Base-by-base conservation (phyloP, 2,888 invertebrate genomes). In the Luffia ferchaultella region DNA sequence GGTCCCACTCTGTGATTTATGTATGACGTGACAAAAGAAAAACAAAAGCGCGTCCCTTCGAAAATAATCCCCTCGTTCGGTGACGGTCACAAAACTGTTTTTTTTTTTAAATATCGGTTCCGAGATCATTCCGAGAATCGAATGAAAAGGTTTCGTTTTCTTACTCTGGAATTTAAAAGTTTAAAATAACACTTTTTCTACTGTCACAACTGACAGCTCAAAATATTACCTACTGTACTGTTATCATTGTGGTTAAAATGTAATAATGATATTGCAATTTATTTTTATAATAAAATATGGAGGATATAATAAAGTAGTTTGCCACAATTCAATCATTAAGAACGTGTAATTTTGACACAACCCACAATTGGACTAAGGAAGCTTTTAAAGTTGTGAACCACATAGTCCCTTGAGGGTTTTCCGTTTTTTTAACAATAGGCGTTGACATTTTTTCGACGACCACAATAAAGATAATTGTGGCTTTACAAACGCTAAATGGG, bases 321-420 rank as follows among this genome's bases (percentile, higher is more conserved):
- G 30, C 30, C 12, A 30, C 12, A 30, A 30, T 30, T 12, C 30
- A 3, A 30, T 3, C 12, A 30, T 12, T 69, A 67, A 65, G 75
- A 76, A 75, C 77, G 71, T 71, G 77, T 76, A 80, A 82, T 80
- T 78, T 75, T 73, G 65, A 70, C 62, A 69, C 71, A 73, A 73
- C 76, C 72, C 60, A 68, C 79, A 75, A 76, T 76, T 77, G 19
- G 42, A 16, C 16, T 18, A 43, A 75, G 67, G 67, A 62, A 62
- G 65, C 67, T 59, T 74, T 70, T 80, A 76, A 76, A 80, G 78
- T 77, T 69, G 70, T 72, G 73, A 76, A 76, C 79, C 73, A 65
- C 74, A 73, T 42, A 68, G 68, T 68, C 68, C 64, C 68, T 75
- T 77, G 71, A 68, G 62, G 70, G 68, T 70, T 69, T 70, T 62